These are phyloP conservation scores for Sylvia atricapilla DNA, from an alignment of 2,113 vertebrate species.

Conservation along the genomic window DNA sequence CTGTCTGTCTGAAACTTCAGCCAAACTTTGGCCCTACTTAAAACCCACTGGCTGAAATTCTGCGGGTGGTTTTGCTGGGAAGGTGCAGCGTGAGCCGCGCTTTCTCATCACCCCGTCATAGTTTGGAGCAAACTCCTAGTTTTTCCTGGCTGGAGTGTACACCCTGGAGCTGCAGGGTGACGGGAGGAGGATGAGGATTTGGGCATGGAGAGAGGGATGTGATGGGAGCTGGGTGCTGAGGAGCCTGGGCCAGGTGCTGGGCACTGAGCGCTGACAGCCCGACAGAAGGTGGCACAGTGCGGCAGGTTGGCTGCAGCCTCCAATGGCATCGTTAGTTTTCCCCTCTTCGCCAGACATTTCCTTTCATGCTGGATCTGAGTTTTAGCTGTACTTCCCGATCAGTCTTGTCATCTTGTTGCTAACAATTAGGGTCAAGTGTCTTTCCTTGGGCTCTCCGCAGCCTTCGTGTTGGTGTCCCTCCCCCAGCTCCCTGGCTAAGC, in stretches of 20 bases:
- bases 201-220: neutral
- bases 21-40: neutral
- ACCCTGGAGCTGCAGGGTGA: neutral
- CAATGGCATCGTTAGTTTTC: neutral
- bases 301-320: conserved; percentile 18
- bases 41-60: neutral
- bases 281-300: conserved; percentile 10
- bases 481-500: conserved; percentile 47
- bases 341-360: conserved; percentile 33
- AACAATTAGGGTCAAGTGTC: conserved; percentile 58
- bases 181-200: neutral
- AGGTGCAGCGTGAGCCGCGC: neutral
- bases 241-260: neutral
- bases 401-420: conserved; percentile 55
- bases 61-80: neutral
- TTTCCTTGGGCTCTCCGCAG: conserved; percentile 45
- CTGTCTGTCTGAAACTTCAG: neutral
- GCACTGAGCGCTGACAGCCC: neutral
- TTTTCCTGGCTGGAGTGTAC: neutral
- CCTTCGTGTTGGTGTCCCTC: conserved; percentile 40
- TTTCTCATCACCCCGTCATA: neutral
- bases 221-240: neutral
- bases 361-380: conserved; percentile 42
- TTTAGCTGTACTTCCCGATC: conserved; percentile 42
- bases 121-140: neutral